Conservation (phyloP, 2,888 invertebrate species). For the Cryptophagus acutangulus region DNA sequence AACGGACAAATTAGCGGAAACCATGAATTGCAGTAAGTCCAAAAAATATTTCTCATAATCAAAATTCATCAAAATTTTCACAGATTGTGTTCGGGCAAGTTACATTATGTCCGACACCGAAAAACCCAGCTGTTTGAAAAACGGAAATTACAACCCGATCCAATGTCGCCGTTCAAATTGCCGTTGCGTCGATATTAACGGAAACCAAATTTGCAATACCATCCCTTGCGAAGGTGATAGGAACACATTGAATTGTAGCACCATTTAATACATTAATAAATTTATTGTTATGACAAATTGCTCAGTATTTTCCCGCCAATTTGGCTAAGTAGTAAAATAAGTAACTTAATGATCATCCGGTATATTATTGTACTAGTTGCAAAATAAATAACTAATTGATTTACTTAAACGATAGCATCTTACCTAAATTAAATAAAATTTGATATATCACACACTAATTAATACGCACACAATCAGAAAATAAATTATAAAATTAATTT, state of each 20-base stretch:
- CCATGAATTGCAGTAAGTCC: conserved; percentile 61
- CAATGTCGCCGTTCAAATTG: conserved; percentile 61
- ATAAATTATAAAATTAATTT: too few relatives aligned
- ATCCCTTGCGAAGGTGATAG: conserved; percentile 19
- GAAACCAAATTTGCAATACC: conserved; percentile 48
- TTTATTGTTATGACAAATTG: too few relatives aligned
- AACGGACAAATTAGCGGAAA: conserved; percentile 41
- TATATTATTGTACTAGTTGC: too few relatives aligned
- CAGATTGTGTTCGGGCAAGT: conserved; percentile 61
- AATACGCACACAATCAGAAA: too few relatives aligned
- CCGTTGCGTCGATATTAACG: conserved; percentile 60
- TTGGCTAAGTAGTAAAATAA: too few relatives aligned
- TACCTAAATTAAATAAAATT: too few relatives aligned
- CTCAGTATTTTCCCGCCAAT: too few relatives aligned
- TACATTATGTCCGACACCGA: conserved; percentile 42
- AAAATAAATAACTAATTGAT: too few relatives aligned
- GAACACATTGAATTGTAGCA: conserved; percentile 23
- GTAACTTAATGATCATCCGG: too few relatives aligned
- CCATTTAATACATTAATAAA: too few relatives aligned
- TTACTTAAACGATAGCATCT: too few relatives aligned
- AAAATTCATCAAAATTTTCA: conserved; percentile 16
- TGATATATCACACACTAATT: too few relatives aligned
- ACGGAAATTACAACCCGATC: conserved; percentile 59
- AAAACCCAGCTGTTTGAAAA: conserved; percentile 56
- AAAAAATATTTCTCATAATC: not conserved